Conservation (phyloP, 2,888 invertebrate genomes). For the Lasius fuliginosus region DNA sequence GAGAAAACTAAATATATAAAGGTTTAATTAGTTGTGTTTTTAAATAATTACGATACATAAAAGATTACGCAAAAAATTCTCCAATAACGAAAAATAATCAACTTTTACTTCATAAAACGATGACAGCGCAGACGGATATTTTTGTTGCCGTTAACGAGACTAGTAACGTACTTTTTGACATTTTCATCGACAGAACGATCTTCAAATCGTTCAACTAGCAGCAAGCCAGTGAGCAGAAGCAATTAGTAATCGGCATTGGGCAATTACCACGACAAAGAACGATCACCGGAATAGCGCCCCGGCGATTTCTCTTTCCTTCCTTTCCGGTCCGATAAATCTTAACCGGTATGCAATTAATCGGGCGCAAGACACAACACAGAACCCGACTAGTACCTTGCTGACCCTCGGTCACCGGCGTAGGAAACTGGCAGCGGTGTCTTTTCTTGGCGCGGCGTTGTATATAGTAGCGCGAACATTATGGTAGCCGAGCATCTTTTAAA, state of each 20-base stretch:
- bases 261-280: conserved; percentile 77
- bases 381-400: conserved; percentile 80
- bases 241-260: conserved; percentile 80
- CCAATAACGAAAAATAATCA: neutral
- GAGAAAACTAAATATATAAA: neutral
- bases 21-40: neutral
- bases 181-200: conserved; percentile 63
- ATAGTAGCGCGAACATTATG: conserved; percentile 71
- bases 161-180: conserved; percentile 19
- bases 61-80: neutral
- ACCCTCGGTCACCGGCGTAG: conserved; percentile 79
- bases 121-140: neutral
- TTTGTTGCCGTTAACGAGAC: neutral
- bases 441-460: conserved; percentile 68
- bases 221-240: conserved; percentile 61
- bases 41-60: neutral
- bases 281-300: conserved; percentile 76
- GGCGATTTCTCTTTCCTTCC: conserved; percentile 67
- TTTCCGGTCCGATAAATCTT: conserved; percentile 81
- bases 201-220: conserved; percentile 66
- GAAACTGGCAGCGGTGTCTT: conserved; percentile 71
- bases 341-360: conserved; percentile 82
- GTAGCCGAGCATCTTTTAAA: conserved; percentile 62
- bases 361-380: conserved; percentile 79
- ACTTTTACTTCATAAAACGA: neutral